Base-by-base conservation (phyloP, 2,113 vertebrate species). In the Corvus cornix region DNA sequence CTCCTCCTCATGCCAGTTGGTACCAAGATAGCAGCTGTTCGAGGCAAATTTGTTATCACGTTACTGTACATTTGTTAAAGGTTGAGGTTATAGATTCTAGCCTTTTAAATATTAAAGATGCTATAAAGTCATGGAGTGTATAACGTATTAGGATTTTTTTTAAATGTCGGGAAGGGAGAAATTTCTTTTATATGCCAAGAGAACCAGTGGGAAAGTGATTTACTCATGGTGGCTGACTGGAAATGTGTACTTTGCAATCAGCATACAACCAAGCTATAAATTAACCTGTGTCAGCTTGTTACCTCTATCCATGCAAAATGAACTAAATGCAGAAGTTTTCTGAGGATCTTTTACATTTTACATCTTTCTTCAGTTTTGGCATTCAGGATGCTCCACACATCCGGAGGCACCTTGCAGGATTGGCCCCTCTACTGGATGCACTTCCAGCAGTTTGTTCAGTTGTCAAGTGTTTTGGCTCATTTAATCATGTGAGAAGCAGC, bases 1-100 rank as follows among this genome's bases (percentile, higher is more conserved):
- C 84, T 95, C 68, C 91, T 96, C 93, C 90, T 93, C 35, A 0
- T 94, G 91, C 95, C 95, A 93, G 90, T 97, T 95, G 94, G 96
- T 96, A 88, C 93, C 93, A 74, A 95, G 96, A 93, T 75, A 96
- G 95, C 96, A 97, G 96, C 96, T 97, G 96, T 93, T 96, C 27
- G 0, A 96, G 87, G 75, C 88, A 94, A 95, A 97, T 96, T 93
- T 95, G 94, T 95, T 95, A 93, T 18, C 35, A 2, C 63, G 16
- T 96, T 95, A 92, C 91, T 91, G 89, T 95, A 93, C 89, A 51
- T 95, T 96, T 96, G 91, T 84, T 94, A 97, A 96, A 97, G 95
- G 96, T 95, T 95, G 87, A 79, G 87, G 93, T 93, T 94, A 94
- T 87, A 90, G 96, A 96, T 92, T 96, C 84, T 72, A 93, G 88